A percentile compares a stretch with the other conserved stretches of the same genome.
These are phyloP conservation scores for Pollenia labialis DNA, from an alignment of 2,888 invertebrate genomes.

Conservation along the genomic window DNA sequence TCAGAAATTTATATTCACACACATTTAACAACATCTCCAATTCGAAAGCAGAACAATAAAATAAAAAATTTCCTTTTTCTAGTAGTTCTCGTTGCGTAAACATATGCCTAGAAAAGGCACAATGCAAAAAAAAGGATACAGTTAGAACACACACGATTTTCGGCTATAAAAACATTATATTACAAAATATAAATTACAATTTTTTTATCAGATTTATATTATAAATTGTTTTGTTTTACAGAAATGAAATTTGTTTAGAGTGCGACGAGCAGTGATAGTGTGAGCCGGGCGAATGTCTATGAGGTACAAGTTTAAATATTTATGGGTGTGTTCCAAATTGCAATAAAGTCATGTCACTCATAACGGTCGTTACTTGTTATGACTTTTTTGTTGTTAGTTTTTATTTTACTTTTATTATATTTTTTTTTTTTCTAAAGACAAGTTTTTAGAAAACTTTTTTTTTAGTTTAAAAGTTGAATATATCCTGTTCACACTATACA, in stretches of 20 bases:
- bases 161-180: slow-evolving; percentile 28
- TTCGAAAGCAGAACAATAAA: slow-evolving; percentile 15
- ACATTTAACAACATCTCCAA: slow-evolving; percentile 16
- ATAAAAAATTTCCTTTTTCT: slow-evolving; percentile 25
- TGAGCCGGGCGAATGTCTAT: neutral
- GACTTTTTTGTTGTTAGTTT: neutral
- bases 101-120: neutral
- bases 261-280: neutral
- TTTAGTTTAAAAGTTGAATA: slow-evolving; percentile 9
- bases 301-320: slow-evolving; percentile 59
- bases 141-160: slow-evolving; percentile 36
- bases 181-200: neutral
- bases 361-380: slow-evolving; percentile 47
- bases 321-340: slow-evolving; percentile 65
- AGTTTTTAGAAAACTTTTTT: slow-evolving; percentile 17
- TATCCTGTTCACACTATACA: slow-evolving; percentile 36
- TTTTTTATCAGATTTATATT: slow-evolving; percentile 26
- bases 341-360: slow-evolving; percentile 57
- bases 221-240: slow-evolving; percentile 22
- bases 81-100: slow-evolving; percentile 21
- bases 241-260: neutral
- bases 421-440: neutral
- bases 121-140: slow-evolving; percentile 33
- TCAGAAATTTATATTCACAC: slow-evolving; percentile 34
- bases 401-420: slow-evolving; percentile 3